Evolutionary conservation across 2,888 invertebrate species (phyloP), one percentile per base, ranked within the genome.

Genomic region (Drosophila mettleri): DNA sequence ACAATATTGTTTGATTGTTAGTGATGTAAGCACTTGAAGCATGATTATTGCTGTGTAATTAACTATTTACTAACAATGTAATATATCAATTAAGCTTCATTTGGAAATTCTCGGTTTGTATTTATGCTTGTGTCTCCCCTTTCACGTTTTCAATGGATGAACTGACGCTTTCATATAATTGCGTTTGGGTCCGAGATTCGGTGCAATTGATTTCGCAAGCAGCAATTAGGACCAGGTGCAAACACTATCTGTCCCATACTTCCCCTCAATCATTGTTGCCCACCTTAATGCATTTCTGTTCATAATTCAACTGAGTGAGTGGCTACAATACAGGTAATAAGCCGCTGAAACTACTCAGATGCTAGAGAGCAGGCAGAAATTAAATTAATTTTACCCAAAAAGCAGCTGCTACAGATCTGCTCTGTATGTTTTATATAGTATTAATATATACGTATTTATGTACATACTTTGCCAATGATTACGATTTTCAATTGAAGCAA

Each of bases 381-480:
- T 45, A 78, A 61, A 78, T 86, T 86, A 59, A 70, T 65, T 78
- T 73, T 58, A 18, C 41, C n/a, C 41, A 16, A 58, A 53, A 45
- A 48, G 52, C 74, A 70, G 49, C 62, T 67, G 64, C 8, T 36
- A 16, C 18, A 34, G 43, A 58, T 48, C 34, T 49, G 29, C 41
- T 24, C 3, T 38, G 22, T 24, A 9, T 24, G 10, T 31, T n/a
- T 2, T 43, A 29, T 38, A 12, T 39, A 8, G 12, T 38, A 12
- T 33, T 6, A n/a, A 27, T 16, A 31, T 29, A 14, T 18, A 39
- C 31, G 9, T 38, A 29, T 45, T 8, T n/a, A n/a, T 18, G n/a
- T 22, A 18, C n/a, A 33, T 14, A 49, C 45, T 38, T 48, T 51
- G 53, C 53, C 61, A 48, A 59, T 71, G 77, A 84, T 72, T 86